Percentiles rank a stretch among this genome's conserved stretches.
Conservation (phyloP, 1,140 invertebrate genomes). For the Polypedilum vanderplanki region DNA sequence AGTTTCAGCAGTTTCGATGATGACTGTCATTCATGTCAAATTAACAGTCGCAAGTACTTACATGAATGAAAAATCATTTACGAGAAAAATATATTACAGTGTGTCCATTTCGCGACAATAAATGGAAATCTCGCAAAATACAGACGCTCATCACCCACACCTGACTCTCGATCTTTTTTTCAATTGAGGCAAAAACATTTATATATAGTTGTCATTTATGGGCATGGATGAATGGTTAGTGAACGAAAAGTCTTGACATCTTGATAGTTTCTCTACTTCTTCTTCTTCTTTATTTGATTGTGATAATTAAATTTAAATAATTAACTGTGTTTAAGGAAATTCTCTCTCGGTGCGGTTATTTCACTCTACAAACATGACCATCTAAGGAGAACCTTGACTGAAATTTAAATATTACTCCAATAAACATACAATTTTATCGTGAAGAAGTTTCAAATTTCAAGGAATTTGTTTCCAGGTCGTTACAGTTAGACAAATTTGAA, state of each 20-base stretch:
- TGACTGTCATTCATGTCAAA: constrained; percentile 11
- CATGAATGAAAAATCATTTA: neutral
- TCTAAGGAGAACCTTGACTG: neutral
- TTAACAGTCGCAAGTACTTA: neutral
- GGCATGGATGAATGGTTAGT: neutral
- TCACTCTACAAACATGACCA: neutral
- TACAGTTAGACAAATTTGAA: no score
- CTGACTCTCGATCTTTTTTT: neutral
- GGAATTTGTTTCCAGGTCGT: no score
- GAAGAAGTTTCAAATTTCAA: no score
- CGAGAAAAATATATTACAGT: neutral
- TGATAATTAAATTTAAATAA: constrained; percentile 26
- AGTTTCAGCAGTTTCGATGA: neutral
- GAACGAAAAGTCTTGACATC: constrained; percentile 23
- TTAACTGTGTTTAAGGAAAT: constrained; percentile 28
- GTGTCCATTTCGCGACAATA: neutral
- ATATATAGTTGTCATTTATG: neutral
- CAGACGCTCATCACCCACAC: constrained; percentile 15
- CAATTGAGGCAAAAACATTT: neutral
- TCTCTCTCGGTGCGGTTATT: no score
- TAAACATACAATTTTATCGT: neutral
- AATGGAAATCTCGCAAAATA: neutral
- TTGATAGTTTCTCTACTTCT: constrained; percentile 3
- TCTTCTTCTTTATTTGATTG: neutral
- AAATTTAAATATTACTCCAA: neutral